These are phyloP conservation scores for Henicopernis longicauda DNA, from an alignment of 2,113 vertebrate species.

Conservation along the genomic window DNA sequence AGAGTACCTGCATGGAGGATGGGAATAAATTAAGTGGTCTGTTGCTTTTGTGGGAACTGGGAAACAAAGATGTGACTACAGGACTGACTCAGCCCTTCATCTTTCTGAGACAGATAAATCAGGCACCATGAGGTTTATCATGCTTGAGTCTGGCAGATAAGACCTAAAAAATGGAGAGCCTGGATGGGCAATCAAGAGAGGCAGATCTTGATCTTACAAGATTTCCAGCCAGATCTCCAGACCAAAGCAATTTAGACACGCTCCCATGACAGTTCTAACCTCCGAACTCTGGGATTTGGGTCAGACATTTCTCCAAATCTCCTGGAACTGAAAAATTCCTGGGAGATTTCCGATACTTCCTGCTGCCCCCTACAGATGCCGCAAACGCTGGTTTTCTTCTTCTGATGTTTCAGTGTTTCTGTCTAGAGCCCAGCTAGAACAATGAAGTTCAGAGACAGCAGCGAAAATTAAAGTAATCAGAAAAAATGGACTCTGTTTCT, in stretches of 20 bases:
- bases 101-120: conserved; percentile 18
- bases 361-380: not conserved
- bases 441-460: not conserved
- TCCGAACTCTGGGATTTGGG: not conserved
- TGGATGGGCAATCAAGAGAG: not conserved
- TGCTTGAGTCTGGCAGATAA: conserved; percentile 29
- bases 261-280: not conserved
- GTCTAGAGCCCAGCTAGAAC: not conserved
- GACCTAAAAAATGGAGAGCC: not conserved
- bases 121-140: not conserved
- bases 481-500: not conserved
- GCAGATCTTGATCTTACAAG: not conserved
- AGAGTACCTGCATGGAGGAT: not conserved
- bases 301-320: not conserved
- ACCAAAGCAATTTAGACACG: not conserved
- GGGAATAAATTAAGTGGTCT: not conserved
- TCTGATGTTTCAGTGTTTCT: not conserved
- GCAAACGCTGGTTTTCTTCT: not conserved
- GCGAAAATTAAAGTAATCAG: not conserved
- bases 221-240: not conserved
- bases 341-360: not conserved
- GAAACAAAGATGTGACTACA: not conserved
- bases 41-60: not conserved
- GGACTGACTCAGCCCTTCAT: not conserved
- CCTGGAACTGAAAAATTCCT: not conserved